Conservation (phyloP, 2,113 vertebrate species). For the Passer montanus region DNA sequence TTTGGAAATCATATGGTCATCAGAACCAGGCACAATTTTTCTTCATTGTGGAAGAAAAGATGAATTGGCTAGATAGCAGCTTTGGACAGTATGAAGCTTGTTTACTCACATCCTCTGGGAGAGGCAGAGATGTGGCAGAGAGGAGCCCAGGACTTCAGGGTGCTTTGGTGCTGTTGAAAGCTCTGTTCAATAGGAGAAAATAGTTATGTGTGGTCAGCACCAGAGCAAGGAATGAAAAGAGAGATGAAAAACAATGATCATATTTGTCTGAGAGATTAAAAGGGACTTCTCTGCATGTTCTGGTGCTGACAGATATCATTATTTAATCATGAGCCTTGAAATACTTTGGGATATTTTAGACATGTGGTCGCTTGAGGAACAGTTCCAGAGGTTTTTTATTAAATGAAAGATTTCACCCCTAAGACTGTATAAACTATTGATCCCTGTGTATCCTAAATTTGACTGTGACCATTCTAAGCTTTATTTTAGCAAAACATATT, state of each 20-base stretch:
- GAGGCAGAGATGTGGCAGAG: background rate
- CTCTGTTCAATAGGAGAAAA: background rate
- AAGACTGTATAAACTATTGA: background rate
- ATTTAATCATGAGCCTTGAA: background rate
- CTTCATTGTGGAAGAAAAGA: background rate
- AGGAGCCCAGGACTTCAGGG: background rate
- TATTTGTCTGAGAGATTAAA: background rate
- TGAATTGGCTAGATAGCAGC: rapidly evolving
- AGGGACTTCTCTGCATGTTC: background rate
- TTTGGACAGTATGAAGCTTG: rapidly evolving
- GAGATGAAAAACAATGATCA: background rate
- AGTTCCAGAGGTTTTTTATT: background rate
- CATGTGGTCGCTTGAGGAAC: background rate
- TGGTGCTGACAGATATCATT: background rate
- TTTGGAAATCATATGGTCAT: background rate
- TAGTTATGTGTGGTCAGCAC: background rate
- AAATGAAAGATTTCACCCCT: background rate
- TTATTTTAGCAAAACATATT: background rate
- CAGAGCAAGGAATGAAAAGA: background rate
- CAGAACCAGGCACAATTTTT: background rate
- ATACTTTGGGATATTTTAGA: background rate
- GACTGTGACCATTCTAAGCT: background rate
- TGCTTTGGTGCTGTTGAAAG: background rate
- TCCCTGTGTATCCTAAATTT: background rate
- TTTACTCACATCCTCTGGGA: background rate